These are phyloP conservation scores for Corydoras sp. DNA, from an alignment of 2,113 vertebrate genomes.

Conservation along the genomic window DNA sequence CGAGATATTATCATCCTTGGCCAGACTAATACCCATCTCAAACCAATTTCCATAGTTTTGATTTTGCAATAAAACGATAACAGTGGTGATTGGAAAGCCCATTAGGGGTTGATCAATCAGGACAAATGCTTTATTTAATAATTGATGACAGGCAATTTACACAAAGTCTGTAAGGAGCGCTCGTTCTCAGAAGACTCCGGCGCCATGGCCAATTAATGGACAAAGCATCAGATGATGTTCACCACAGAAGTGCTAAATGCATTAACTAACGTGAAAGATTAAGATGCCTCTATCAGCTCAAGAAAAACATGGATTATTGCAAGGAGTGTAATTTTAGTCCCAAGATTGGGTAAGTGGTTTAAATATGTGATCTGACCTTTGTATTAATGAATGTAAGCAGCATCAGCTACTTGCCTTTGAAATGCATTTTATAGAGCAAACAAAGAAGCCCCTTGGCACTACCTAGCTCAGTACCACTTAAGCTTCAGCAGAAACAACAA, in stretches of 20 bases:
- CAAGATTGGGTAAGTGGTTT: background rate
- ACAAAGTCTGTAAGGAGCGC: slow-evolving; percentile 27
- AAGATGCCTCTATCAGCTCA: background rate
- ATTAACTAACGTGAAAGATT: slow-evolving; percentile 21
- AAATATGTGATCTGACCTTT: background rate
- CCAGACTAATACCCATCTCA: background rate
- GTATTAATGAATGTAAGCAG: slow-evolving; percentile 8
- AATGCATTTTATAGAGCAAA: slow-evolving; percentile 14
- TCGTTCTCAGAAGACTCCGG: slow-evolving; percentile 18
- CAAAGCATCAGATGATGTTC: slow-evolving; percentile 1
- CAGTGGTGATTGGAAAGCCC: slow-evolving; percentile 40
- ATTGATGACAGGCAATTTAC: slow-evolving; percentile 47
- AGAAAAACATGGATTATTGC: background rate
- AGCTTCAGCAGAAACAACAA: slow-evolving; percentile 26
- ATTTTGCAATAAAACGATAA: slow-evolving; percentile 37
- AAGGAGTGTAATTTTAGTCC: background rate
- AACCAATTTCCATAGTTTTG: slow-evolving; percentile 26
- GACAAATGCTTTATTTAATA: slow-evolving; percentile 45
- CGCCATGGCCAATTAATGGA: slow-evolving; percentile 27
- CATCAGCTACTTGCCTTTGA: slow-evolving; percentile 7
- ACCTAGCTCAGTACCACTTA: slow-evolving; percentile 11
- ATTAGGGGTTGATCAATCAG: slow-evolving; percentile 46
- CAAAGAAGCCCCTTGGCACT: slow-evolving; percentile 20
- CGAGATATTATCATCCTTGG: slow-evolving; percentile 4
- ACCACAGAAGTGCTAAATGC: slow-evolving; percentile 18